Evolutionary conservation across 2,888 invertebrate species (phyloP).

Genomic region (Ametastegia equiseti): DNA sequence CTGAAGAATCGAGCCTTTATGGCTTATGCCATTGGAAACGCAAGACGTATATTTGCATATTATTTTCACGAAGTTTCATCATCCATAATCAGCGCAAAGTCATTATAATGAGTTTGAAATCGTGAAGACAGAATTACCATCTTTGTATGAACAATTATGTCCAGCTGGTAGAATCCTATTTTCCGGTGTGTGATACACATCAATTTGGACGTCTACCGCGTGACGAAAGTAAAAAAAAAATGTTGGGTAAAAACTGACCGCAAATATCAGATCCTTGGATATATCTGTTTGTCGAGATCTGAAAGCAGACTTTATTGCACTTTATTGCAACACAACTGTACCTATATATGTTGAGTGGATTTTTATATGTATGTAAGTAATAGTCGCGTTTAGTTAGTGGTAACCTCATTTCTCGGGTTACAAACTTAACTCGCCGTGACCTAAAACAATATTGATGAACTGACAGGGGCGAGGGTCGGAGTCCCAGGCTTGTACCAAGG

Average conservation of each 20-base stretch:
- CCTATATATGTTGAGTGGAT: constrained; percentile 16
- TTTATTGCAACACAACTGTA: constrained; percentile 32
- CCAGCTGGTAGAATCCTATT: neutral
- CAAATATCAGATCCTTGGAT: constrained; percentile 9
- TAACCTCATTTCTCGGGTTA: constrained; percentile 57
- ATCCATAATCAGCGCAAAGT: no score
- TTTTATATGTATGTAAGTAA: neutral
- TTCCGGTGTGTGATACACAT: neutral
- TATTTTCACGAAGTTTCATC: neutral
- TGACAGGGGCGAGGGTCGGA: constrained; percentile 57
- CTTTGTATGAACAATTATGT: no score
- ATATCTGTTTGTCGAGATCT: constrained; percentile 21
- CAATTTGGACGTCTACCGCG: neutral
- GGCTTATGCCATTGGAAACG: no score
- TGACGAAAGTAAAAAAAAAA: neutral
- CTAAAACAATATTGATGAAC: constrained; percentile 68
- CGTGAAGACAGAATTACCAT: neutral
- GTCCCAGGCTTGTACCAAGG: constrained; percentile 50
- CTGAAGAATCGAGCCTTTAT: no score
- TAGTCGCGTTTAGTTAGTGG: constrained; percentile 23
- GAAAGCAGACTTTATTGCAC: neutral
- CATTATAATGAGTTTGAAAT: neutral
- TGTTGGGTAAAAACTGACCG: neutral
- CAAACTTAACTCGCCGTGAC: constrained; percentile 52
- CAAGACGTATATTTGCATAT: neutral